Conservation (phyloP, 2,797 vertebrate genomes). For the Pangasius djambal region DNA sequence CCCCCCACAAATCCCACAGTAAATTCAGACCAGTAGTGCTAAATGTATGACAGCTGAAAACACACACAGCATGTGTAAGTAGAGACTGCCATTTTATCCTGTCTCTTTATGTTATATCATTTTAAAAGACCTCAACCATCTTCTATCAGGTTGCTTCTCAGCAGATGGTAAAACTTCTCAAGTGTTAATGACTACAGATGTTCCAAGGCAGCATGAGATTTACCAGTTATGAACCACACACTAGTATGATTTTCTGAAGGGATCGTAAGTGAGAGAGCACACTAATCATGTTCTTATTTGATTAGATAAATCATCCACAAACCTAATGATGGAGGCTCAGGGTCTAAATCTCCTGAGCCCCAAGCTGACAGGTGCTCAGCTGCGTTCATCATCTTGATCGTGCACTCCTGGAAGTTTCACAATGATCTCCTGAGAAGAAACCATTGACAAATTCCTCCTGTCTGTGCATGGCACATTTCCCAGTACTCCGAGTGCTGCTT, state of each 20-base stretch:
- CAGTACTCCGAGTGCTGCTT: neutral
- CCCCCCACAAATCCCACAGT: conserved; percentile 2
- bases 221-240: neutral
- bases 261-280: neutral
- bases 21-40: conserved; percentile 19
- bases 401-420: neutral
- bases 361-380: neutral
- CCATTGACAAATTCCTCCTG: neutral
- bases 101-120: conserved; percentile 11
- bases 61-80: conserved; percentile 3
- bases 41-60: conserved; percentile 18
- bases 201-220: conserved; percentile 16
- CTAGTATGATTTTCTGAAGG: neutral
- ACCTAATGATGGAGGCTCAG: neutral
- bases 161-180: conserved; percentile 16
- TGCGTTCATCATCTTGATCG: neutral
- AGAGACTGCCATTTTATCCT: conserved; percentile 12
- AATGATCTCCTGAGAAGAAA: neutral
- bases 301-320: conserved; percentile 10
- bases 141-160: conserved; percentile 21
- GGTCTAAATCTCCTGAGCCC: neutral
- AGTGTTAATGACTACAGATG: conserved; percentile 24
- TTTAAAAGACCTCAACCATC: neutral
- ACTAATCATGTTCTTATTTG: neutral
- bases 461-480: neutral